Conservation (phyloP, 1,140 invertebrate species). For the Coenobita brevimanus region DNA sequence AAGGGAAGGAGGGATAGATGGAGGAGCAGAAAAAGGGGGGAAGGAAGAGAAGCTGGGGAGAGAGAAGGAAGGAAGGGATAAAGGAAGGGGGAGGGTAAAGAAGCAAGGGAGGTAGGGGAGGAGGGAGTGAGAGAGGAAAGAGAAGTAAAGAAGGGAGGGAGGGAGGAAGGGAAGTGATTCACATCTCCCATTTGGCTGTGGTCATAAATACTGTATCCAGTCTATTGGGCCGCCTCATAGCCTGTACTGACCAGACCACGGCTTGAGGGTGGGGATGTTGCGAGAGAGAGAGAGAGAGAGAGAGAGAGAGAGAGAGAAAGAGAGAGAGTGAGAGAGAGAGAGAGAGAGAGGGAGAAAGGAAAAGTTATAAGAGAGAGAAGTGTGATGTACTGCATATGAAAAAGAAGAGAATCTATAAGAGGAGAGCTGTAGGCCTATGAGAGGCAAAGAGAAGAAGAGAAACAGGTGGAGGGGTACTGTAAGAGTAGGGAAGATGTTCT, state of each 20-base stretch:
- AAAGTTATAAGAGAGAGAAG: not conserved
- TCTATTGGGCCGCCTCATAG: too few species aligned
- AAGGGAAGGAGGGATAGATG: too few species aligned
- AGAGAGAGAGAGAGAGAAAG: slow-evolving; percentile 6
- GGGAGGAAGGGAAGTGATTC: not conserved
- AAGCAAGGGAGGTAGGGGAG: not conserved
- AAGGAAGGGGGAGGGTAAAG: too few species aligned
- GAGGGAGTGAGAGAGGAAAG: not conserved
- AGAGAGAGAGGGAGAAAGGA: not conserved
- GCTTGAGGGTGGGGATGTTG: not conserved
- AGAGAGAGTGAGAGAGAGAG: not conserved
- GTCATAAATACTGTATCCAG: too few species aligned
- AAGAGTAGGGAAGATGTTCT: too few species aligned
- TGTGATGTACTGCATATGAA: too few species aligned
- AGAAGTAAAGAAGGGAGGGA: not conserved
- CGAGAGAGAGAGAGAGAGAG: slow-evolving; percentile 11
- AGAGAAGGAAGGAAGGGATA: too few species aligned
- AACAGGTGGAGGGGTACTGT: slow-evolving; percentile 12
- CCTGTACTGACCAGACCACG: too few species aligned
- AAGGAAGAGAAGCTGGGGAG: too few species aligned
- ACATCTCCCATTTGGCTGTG: too few species aligned
- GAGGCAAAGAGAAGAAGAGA: slow-evolving; percentile 18
- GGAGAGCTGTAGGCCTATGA: not conserved
- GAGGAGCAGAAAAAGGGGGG: too few species aligned
- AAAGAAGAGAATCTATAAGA: too few species aligned